phyloP scores from a whole-genome alignment of 1,140 invertebrate genomes.

The Pseudomyrmex flavicornis region DNA sequence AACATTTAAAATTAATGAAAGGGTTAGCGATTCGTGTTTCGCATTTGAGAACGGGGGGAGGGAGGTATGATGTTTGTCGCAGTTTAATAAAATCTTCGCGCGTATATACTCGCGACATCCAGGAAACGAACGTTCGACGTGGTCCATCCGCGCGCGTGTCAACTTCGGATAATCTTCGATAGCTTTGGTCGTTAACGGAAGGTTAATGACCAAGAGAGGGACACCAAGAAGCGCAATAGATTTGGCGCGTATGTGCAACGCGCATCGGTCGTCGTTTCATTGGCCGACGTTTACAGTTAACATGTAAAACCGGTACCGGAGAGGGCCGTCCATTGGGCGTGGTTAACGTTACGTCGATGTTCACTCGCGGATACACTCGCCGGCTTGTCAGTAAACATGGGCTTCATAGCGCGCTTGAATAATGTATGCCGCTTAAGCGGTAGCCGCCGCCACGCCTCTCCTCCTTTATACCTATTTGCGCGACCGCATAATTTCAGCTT shows the following conservation, averaged over 20 bases:
- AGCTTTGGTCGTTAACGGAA: constrained; percentile 44
- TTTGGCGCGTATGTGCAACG: constrained; percentile 62
- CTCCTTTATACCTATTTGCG: constrained; percentile 48
- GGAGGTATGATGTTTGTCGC: not conserved
- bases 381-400: constrained; percentile 76
- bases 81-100: constrained; percentile 2
- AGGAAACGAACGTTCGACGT: constrained; percentile 13
- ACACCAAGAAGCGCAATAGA: constrained; percentile 32
- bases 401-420: constrained; percentile 75
- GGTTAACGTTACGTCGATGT: constrained; percentile 74
- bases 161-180: constrained; percentile 14
- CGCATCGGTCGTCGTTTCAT: constrained; percentile 63
- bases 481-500: constrained; percentile 49
- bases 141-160: constrained; percentile 2
- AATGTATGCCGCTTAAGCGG: constrained; percentile 72
- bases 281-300: constrained; percentile 74
- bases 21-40: not conserved
- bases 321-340: constrained; percentile 70
- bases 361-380: constrained; percentile 76
- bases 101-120: constrained; percentile 8
- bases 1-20: not conserved
- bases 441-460: constrained; percentile 72
- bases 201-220: constrained; percentile 67
- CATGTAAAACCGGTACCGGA: constrained; percentile 75
- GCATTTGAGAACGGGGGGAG: not conserved